phyloP scores from a whole-genome alignment of 2,888 invertebrate genomes.

The Nysson spinosus region DNA sequence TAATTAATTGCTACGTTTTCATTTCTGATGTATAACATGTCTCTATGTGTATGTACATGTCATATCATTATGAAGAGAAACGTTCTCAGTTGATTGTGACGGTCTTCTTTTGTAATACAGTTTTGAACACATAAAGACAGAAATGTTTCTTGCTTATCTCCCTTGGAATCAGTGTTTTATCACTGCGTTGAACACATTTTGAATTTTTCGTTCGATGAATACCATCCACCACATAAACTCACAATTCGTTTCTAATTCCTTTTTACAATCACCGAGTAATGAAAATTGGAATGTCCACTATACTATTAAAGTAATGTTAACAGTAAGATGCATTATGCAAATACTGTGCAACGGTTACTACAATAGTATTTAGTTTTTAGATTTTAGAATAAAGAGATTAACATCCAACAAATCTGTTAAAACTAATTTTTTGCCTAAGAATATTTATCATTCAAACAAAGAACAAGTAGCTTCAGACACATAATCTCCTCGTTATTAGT shows the following conservation, averaged over 20 bases:
- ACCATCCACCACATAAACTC: conserved; percentile 12
- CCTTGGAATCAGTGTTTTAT: conserved; percentile 21
- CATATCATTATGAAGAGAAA: conserved; percentile 50
- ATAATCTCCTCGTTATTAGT: conserved; percentile 19
- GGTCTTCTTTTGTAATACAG: conserved; percentile 44
- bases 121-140: conserved; percentile 39
- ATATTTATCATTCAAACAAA: too few species aligned
- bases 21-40: conserved; percentile 43
- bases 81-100: conserved; percentile 65
- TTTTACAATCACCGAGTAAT: conserved; percentile 15
- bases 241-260: conserved; percentile 5
- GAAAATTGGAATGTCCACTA: conserved; percentile 42
- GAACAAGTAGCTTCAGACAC: too few species aligned
- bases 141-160: conserved; percentile 15
- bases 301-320: conserved; percentile 4
- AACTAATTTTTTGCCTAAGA: too few species aligned
- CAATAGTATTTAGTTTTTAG: background rate
- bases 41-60: conserved; percentile 65
- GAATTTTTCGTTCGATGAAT: conserved; percentile 30
- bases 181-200: conserved; percentile 43
- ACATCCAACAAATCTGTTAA: too few species aligned
- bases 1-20: conserved; percentile 43
- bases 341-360: conserved; percentile 2
- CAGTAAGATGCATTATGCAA: conserved; percentile 4
- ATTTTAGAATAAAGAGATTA: too few species aligned